Evolutionary conservation across 2,888 invertebrate species (phyloP), one percentile per base, ranked within the genome.

Genomic region (Clivina fossor): DNA sequence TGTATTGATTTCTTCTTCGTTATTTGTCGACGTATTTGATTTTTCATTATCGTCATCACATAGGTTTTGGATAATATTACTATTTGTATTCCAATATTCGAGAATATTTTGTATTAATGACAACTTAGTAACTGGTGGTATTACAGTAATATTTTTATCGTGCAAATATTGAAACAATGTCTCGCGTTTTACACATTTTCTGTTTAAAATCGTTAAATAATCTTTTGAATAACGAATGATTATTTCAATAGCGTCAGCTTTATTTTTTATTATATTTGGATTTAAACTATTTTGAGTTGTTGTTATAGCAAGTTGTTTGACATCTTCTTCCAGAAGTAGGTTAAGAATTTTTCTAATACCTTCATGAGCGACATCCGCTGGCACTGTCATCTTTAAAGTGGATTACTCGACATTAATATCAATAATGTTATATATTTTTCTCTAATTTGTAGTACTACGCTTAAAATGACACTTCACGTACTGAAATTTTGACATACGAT

Each of bases 141-240:
- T 66, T 4, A 79, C 69, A 2, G 73, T 60, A 1, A 81, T 68
- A 48, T 75, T 69, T 35, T 76, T 76, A 1, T 68, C 67, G 59
- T 79, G 76, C 11, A 81, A 65, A 63, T 83, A 83, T 47, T 72
- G 70, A 56, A 80, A 79, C 2, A 83, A 64, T 15, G 80, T 63
- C 28, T 80, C 78, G 63, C 75, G 77, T 0, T 80, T 80, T 1
- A 83, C 68, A 15, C 69, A 66, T 58, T 77, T 77, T 57, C 81
- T 72, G 50, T 73, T 76, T 3, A 83, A 66, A 11, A 83, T 67
- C 18, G 76, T 73, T 30, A 72, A 62, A 4, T 71, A 68, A 57
- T 76, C 74, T 1, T 74, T 69, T 1, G 79, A 74, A 62, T 82
- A 79, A 19, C 73, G 72, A 2, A 77, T 66, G 26, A 83, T 74